A percentile compares a stretch with the other conserved stretches of the same genome.
phyloP scores from a whole-genome alignment of 2,888 invertebrate genomes.

The Drosophila algonquin region DNA sequence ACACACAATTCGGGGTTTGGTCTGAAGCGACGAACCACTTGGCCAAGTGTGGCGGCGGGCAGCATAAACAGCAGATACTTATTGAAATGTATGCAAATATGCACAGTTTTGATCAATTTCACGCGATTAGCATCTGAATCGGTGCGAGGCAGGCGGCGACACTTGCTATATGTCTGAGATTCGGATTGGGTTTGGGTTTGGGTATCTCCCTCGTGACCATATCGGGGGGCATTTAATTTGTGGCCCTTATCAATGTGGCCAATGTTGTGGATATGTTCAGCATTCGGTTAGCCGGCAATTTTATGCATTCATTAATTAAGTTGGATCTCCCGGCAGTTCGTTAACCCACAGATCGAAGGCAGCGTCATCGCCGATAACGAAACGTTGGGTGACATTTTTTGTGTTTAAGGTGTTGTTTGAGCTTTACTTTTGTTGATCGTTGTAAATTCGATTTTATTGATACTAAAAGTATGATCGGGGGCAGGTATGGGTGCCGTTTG shows the following conservation, averaged over 20 bases:
- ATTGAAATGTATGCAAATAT: conserved; percentile 57
- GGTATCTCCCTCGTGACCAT: conserved; percentile 11
- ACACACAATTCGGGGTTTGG: conserved; percentile 49
- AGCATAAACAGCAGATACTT: conserved; percentile 38
- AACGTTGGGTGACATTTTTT: conserved; percentile 44
- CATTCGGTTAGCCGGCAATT: conserved; percentile 48
- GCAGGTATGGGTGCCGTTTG: conserved; percentile 46
- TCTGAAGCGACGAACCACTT: conserved; percentile 36
- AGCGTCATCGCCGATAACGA: conserved; percentile 29
- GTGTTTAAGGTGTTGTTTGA: conserved; percentile 17
- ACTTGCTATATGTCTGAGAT: conserved; percentile 35
- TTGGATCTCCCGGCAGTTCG: conserved; percentile 57
- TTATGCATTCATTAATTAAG: conserved; percentile 71
- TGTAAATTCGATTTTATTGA: conserved; percentile 60
- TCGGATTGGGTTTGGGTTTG: not conserved
- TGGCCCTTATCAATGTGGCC: conserved; percentile 66
- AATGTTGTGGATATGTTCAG: conserved; percentile 64
- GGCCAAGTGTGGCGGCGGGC: conserved; percentile 29
- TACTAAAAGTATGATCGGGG: conserved; percentile 40
- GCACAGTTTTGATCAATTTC: conserved; percentile 57
- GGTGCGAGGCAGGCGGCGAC: conserved; percentile 30
- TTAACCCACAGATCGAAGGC: conserved; percentile 54
- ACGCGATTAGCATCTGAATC: conserved; percentile 75
- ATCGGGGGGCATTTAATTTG: conserved; percentile 59
- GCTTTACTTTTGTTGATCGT: conserved; percentile 45